Base-by-base conservation (phyloP, 2,113 vertebrate species). In the Plecotus auritus region DNA sequence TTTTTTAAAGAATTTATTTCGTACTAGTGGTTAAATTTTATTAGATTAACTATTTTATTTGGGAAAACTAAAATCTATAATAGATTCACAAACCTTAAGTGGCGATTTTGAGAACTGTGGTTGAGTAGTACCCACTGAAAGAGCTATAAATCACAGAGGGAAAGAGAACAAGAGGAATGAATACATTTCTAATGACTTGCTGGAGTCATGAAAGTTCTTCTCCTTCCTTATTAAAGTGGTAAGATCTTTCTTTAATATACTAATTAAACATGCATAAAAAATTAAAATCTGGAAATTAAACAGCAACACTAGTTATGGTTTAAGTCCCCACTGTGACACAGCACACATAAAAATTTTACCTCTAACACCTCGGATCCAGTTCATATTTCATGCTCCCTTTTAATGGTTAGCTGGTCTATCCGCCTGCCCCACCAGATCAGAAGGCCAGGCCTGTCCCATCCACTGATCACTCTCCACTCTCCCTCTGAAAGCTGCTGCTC, bases 31-130 rank as follows among this genome's bases (percentile, higher is more conserved):
- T 30, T 93, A 54, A n/a, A n/a, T 78, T 89, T 89, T 84, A 72
- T 88, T 81, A 93, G 35, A 61, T 54, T 85, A 88, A n/a, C n/a
- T 49, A 78, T 76, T 95, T 94, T 78, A 91, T 91, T 49, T 85
- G 56, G 26, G 30, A 47, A 59, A 85, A 85, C 49, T 28, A 77
- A 95, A 96, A 45, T 77, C 70, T 11, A 10, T 26, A 47, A 92
- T 23, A 47, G 23, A 42, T 13, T 82, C 54, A 88, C 14, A 73
- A 56, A 49, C 4, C 40, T n/a, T 73, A 80, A n/a, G 22, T 51
- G 49, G 73, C 16, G 91, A 59, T 66, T 95, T 91, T 70, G 61
- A 84, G 37, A 78, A 56, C 12, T 28, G 6, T n/a, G 51, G 77
- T 35, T 61, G 64, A 5, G 37, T 3, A 66, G 47, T 45, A 20